Percentiles rank a stretch among this genome's conserved stretches.
Evolutionary conservation across 2,797 vertebrate species (phyloP).

Genomic region (Dryobates pubescens): DNA sequence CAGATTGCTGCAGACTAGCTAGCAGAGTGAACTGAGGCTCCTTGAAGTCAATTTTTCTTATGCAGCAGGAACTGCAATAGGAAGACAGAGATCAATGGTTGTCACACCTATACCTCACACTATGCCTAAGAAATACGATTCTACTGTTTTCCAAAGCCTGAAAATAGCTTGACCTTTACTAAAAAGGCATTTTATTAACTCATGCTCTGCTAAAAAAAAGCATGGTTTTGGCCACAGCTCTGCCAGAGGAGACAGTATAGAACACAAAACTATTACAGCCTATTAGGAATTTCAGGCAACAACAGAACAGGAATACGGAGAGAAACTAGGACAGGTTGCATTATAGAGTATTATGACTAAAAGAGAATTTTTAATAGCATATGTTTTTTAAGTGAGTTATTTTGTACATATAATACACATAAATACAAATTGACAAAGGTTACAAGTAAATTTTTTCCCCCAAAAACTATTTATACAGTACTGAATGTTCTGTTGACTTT

Average conservation of each 20-base stretch:
- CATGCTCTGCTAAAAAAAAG: not conserved
- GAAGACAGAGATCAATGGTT: not conserved
- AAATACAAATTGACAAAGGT: not conserved
- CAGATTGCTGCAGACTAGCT: not conserved
- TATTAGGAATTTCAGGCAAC: not conserved
- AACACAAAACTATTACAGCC: not conserved
- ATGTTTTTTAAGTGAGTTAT: not conserved
- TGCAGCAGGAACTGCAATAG: not conserved
- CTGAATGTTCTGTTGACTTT: not conserved
- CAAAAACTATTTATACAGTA: not conserved
- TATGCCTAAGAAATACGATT: not conserved
- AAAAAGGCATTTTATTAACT: not conserved
- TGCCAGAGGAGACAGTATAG: not conserved
- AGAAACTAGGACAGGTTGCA: not conserved
- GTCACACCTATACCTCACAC: not conserved
- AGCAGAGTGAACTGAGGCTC: not conserved
- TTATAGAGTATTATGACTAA: not conserved
- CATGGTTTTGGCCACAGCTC: not conserved
- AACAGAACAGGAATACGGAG: not conserved
- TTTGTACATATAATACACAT: not conserved
- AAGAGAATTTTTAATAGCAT: not conserved
- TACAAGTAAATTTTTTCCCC: not conserved
- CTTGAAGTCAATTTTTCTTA: not conserved
- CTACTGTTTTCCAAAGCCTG: not conserved
- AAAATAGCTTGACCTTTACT: not conserved